Base-by-base conservation (phyloP, 2,113 vertebrate species). In the Pandion haliaetus region DNA sequence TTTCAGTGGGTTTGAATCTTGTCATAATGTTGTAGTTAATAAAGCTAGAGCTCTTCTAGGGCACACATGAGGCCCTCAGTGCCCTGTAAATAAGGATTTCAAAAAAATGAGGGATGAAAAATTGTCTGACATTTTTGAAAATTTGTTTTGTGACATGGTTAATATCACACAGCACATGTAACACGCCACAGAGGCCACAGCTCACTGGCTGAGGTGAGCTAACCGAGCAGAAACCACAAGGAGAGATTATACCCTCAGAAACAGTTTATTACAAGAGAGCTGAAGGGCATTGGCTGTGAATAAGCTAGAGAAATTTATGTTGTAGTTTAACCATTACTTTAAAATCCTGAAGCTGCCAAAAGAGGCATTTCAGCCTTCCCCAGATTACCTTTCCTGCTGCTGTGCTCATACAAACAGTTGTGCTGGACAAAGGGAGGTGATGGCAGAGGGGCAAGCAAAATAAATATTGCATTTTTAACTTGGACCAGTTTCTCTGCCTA, bases 381-480 rank as follows among this genome's bases (percentile, higher is more conserved):
- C 38, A 86, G 70, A 82, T 91, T 84, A 72, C 57, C 80, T 90
- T 83, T 82, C 45, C 71, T 88, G 40, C 87, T 94, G 70, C 74
- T 88, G 57, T 82, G 57, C 40, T 79, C 58, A 77, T 70, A 77
- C 44, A 76, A 80, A 90, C 57, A 73, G 67, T 90, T 95, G 34
- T 86, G 49, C 71, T 82, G 82, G 78, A 93, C 82, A 85, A 93
- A 96, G 54, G 58, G 42, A 66, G 62, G 19, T 65, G 63, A 82
- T 91, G 67, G 55, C 62, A 82, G 32, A 94, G 49, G 40, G 38
- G 28, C 25, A 77, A 50, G 66, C 19, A 77, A 90, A 79, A 90
- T 82, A 96, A 94, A 88, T 90, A 88, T n/a, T 94, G 70, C n/a
- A 49, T 87, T 95, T 96, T 93, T 82, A 82, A 73, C 49, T 91